Conservation (phyloP, 2,888 invertebrate species). For the Lochmaea crataegi region DNA sequence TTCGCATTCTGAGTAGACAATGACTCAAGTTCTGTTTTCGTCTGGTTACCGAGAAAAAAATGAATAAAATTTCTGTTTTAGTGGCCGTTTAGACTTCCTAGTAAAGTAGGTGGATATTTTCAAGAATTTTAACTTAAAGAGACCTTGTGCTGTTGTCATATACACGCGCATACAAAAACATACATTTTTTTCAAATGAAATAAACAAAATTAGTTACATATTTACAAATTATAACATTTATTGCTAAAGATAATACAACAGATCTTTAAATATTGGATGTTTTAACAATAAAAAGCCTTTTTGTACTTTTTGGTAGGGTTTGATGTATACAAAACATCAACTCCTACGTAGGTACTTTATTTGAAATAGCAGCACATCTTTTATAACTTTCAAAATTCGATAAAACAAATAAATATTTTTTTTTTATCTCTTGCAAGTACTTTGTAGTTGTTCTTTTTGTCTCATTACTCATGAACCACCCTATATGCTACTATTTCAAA, state of each 20-base stretch:
- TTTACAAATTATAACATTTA: conserved; percentile 37
- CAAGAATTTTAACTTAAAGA: conserved; percentile 22
- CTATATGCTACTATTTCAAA: not conserved
- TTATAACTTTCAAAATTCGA: not conserved
- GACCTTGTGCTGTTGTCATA: conserved; percentile 24
- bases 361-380: not conserved
- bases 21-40: too few relatives aligned
- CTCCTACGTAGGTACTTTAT: not conserved
- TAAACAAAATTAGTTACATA: conserved; percentile 18
- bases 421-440: too few relatives aligned
- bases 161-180: conserved; percentile 29
- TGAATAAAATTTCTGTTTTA: not conserved
- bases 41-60: not conserved
- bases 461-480: not conserved
- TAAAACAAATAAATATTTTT: too few relatives aligned
- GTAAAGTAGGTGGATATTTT: conserved; percentile 4
- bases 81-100: conserved; percentile 22
- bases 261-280: conserved; percentile 3
- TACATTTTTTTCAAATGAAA: conserved; percentile 9
- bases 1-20: not conserved
- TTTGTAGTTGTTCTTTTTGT: too few relatives aligned
- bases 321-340: too few relatives aligned
- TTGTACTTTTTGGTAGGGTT: not conserved
- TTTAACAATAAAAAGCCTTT: not conserved
- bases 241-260: conserved; percentile 27